These are phyloP conservation scores for Pygoscelis antarcticus DNA, from an alignment of 2,113 vertebrate species.

Conservation along the genomic window DNA sequence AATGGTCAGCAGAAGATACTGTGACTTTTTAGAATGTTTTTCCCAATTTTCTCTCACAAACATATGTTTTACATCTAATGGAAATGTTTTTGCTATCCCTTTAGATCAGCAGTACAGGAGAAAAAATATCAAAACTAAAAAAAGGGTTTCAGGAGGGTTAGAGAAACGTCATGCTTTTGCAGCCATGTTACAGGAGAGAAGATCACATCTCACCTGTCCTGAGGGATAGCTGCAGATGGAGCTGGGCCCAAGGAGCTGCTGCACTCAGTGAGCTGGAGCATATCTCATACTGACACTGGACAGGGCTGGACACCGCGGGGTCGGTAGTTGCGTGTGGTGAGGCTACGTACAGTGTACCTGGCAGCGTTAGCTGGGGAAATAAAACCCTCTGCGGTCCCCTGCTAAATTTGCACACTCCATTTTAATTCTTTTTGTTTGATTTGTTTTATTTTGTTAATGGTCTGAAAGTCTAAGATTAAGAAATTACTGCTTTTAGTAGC, in stretches of 20 bases:
- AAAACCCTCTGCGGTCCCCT: neutral
- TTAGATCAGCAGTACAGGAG: neutral
- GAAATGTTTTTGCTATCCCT: neutral
- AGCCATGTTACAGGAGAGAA: neutral
- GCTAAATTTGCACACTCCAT: neutral
- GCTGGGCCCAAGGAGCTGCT: neutral
- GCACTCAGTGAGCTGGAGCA: neutral
- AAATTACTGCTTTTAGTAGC: neutral
- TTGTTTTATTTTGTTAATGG: neutral
- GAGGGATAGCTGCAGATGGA: neutral
- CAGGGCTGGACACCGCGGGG: neutral
- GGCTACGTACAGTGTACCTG: neutral
- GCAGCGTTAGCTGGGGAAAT: neutral
- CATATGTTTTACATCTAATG: neutral
- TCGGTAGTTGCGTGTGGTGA: fast-evolving
- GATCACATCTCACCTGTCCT: neutral
- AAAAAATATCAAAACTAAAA: neutral
- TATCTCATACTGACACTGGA: neutral
- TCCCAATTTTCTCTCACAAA: neutral
- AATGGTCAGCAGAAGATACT: neutral
- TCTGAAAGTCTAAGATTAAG: neutral
- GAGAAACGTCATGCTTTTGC: fast-evolving
- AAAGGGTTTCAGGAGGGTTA: neutral
- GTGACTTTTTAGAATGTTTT: neutral
- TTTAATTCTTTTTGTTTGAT: neutral